phyloP scores from a whole-genome alignment of 2,113 vertebrate species.

The Vicugna pacos region DNA sequence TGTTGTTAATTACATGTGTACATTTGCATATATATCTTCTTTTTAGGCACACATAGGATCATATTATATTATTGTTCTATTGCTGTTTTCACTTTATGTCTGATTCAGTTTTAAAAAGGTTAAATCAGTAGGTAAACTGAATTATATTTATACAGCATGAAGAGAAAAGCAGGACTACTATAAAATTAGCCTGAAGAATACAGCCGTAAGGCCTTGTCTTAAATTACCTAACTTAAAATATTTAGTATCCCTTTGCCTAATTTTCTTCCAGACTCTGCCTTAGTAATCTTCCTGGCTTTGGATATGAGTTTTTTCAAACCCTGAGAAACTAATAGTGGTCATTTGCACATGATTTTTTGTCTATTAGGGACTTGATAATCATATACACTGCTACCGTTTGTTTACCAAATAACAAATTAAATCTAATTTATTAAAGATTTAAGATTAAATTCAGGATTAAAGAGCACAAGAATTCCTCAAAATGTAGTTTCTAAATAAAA shows the following conservation, averaged over 20 bases:
- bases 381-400: background rate
- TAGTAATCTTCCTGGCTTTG: background rate
- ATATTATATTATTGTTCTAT: background rate
- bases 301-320: background rate
- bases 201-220: background rate
- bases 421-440: background rate
- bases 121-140: background rate
- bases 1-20: background rate
- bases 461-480: background rate
- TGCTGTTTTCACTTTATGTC: background rate
- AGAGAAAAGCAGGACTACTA: background rate
- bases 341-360: background rate
- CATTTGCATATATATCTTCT: background rate
- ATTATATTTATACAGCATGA: background rate
- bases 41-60: background rate
- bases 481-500: conserved; percentile 45
- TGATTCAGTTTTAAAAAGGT: background rate
- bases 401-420: conserved; percentile 31
- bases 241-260: background rate
- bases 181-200: background rate
- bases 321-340: background rate
- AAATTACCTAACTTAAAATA: background rate
- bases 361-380: background rate
- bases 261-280: background rate
- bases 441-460: conserved; percentile 38